Conservation (phyloP, 1,140 invertebrate genomes). For the Campoletis sonorensis region DNA sequence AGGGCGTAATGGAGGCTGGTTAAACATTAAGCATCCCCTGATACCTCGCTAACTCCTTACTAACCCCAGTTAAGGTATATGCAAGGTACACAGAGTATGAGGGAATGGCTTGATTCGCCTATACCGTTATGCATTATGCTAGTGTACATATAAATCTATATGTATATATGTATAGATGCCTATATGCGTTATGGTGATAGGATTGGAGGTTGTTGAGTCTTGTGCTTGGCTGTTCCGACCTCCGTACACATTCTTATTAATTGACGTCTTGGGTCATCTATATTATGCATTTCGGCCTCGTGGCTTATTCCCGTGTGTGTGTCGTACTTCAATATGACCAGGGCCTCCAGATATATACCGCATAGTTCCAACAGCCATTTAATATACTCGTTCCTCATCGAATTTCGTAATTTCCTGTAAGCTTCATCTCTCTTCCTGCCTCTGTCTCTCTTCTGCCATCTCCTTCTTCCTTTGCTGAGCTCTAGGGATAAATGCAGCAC, state of each 20-base stretch:
- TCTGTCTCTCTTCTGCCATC: background rate
- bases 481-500: background rate
- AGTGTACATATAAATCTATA: background rate
- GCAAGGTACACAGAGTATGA: conserved; percentile 64
- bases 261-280: conserved; percentile 67
- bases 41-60: conserved; percentile 70
- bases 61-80: conserved; percentile 67
- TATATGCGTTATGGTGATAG: conserved; percentile 22
- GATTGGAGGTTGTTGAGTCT: conserved; percentile 15
- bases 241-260: conserved; percentile 75
- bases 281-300: conserved; percentile 66
- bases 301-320: conserved; percentile 60
- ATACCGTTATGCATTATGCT: background rate
- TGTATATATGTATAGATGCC: background rate
- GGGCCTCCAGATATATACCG: conserved; percentile 2
- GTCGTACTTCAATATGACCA: conserved; percentile 50
- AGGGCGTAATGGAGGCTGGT: conserved; percentile 73
- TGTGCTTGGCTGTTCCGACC: conserved; percentile 62
- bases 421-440: background rate
- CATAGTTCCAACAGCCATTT: background rate
- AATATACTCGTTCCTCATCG: conserved; percentile 29
- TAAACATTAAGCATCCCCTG: conserved; percentile 75
- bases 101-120: conserved; percentile 24
- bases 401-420: conserved; percentile 30
- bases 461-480: background rate